Base-by-base conservation (phyloP, 2,113 vertebrate genomes). In the Calypte anna region DNA sequence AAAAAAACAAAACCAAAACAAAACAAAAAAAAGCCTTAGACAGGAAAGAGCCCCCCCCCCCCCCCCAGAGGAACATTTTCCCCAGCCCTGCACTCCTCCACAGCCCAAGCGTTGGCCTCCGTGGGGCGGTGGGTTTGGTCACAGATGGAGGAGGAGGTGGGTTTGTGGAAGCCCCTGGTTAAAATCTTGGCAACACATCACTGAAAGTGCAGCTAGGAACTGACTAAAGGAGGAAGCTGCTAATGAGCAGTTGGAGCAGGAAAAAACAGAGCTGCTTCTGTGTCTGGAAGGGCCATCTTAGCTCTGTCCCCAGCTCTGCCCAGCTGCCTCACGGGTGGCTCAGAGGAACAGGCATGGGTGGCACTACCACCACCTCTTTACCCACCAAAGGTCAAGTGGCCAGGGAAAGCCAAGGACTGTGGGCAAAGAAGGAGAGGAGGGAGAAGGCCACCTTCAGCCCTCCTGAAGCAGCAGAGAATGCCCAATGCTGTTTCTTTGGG, bases 171-270 rank as follows among this genome's bases (percentile, higher is more conserved):
- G 44, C 57, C 57, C 80, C 88, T 88, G 53, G 81, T 87, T 78
- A 75, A 92, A 96, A 78, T 44, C 76, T 88, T 92, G 95, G 95
- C 95, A 96, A 76, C 43, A 95, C 94, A 90, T 90, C 79, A 77
- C 82, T 94, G 79, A 67, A 62, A 88, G 36, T 11, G 3, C 19
- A 6, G 72, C 70, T 78, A 12, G 63, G 69, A 76, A 76, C 43
- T 28, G 87, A 82, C 4, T 9, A 88, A 66, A 74, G 85, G 67
- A 8, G 22, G 93, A 91, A 93, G 70, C 88, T 87, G 62, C 77
- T 90, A 63, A 80, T 33, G 72, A 90, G 82, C 55, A 33, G 44
- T 19, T 36, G 63, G 79, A 88, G 72, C 82, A 59, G 63, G 82
- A 91, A 82, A 88, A 94, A 77, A 63, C 68, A 74, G 90, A 14